A percentile compares a stretch with the other conserved stretches of the same genome.
Evolutionary conservation across 2,888 invertebrate species (phyloP).

Genomic region (Melolontha melolontha): DNA sequence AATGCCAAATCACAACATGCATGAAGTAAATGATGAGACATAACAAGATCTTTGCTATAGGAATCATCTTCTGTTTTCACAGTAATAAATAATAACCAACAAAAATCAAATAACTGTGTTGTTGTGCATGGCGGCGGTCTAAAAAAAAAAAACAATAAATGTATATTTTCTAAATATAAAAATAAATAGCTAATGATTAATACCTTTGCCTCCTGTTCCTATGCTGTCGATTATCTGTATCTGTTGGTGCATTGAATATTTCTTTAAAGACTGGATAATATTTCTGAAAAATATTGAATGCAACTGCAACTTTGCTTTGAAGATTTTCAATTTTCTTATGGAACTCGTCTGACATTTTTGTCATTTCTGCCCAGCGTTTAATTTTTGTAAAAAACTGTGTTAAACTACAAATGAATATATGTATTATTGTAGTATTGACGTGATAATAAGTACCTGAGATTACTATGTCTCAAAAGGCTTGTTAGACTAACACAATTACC

Average conservation of each 20-base stretch:
- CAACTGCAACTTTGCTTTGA: conserved; percentile 92
- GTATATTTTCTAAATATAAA: background rate
- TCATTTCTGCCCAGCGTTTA: conserved; percentile 96
- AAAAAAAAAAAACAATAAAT: conserved; percentile 5
- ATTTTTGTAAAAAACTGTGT: conserved; percentile 96
- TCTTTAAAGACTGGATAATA: conserved; percentile 89
- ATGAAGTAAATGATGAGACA: conserved; percentile 91
- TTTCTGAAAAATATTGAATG: conserved; percentile 93
- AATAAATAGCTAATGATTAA: conserved; percentile 45
- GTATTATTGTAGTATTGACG: no score
- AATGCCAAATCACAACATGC: conserved; percentile 93
- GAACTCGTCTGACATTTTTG: conserved; percentile 86
- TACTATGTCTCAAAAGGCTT: conserved; percentile 87
- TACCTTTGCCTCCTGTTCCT: conserved; percentile 75
- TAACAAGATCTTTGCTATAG: conserved; percentile 92
- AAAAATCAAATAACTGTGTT: conserved; percentile 89
- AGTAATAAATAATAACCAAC: conserved; percentile 93
- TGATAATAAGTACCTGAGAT: conserved; percentile 77
- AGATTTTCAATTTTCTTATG: conserved; percentile 84
- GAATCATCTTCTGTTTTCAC: conserved; percentile 88
- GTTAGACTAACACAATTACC: conserved; percentile 94
- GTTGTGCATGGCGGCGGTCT: conserved; percentile 84
- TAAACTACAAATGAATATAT: conserved; percentile 71
- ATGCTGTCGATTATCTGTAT: conserved; percentile 68
- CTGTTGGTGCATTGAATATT: conserved; percentile 82